phyloP scores from a whole-genome alignment of 1,140 invertebrate genomes.

The Rhopalosiphum padi region DNA sequence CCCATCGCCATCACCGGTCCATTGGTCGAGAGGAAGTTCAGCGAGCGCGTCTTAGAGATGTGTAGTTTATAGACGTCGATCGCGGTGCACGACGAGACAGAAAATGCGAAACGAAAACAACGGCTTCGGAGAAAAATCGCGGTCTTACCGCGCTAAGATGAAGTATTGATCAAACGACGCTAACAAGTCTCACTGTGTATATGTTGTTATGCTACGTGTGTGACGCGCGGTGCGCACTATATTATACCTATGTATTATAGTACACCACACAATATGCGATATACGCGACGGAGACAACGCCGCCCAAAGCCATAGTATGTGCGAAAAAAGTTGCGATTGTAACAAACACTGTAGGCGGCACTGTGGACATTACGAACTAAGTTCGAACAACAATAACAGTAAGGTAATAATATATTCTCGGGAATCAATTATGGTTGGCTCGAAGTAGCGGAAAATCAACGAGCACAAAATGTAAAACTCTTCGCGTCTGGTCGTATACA shows the following conservation, averaged over 20 bases:
- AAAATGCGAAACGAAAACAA: not conserved
- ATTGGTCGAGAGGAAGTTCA: not conserved
- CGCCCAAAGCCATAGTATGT: not conserved
- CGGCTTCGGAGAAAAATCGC: not conserved
- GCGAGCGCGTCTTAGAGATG: not conserved
- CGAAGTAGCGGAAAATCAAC: not conserved
- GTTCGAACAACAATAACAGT: not conserved
- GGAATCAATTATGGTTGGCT: not conserved
- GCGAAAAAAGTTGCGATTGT: not conserved
- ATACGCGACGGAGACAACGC: not conserved
- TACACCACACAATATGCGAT: not conserved
- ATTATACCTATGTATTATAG: not conserved
- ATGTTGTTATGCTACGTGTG: not conserved
- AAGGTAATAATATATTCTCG: not conserved
- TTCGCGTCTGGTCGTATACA: not conserved
- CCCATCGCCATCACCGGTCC: not conserved
- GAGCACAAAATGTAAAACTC: not conserved
- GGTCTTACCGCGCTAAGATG: not conserved
- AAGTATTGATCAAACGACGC: slow-evolving; percentile 14
- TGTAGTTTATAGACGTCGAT: not conserved
- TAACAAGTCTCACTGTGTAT: not conserved
- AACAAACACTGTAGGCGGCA: not conserved
- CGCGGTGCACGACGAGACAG: not conserved
- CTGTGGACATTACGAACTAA: not conserved
- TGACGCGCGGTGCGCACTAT: not conserved